Percentiles rank a stretch among this genome's conserved stretches.
Evolutionary conservation across 2,113 vertebrate species (phyloP).

Genomic region (Corythoichthys intestinalis): DNA sequence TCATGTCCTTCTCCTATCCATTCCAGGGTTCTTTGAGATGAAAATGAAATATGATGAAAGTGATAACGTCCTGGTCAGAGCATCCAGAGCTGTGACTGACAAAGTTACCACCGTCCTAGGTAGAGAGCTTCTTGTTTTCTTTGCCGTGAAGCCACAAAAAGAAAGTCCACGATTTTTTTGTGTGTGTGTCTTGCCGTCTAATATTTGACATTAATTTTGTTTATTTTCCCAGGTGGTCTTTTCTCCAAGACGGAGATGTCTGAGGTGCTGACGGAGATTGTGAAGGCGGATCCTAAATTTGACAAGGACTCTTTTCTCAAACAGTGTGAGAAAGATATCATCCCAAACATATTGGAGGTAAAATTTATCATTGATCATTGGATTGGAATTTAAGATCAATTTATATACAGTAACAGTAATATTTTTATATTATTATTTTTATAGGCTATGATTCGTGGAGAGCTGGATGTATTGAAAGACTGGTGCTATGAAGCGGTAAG

Average conservation of each 20-base stretch:
- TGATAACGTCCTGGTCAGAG: slow-evolving; percentile 85
- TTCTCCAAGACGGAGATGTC: slow-evolving; percentile 94
- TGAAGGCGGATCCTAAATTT: slow-evolving; percentile 81
- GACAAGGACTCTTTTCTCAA: slow-evolving; percentile 85
- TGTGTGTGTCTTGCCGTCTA: not conserved
- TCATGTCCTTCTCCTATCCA: not conserved
- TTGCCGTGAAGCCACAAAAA: not conserved
- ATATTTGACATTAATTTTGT: slow-evolving; percentile 1
- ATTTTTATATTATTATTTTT: slow-evolving; percentile 7
- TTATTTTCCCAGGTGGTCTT: slow-evolving; percentile 78
- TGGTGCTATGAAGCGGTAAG: slow-evolving; percentile 98
- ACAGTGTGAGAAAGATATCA: slow-evolving; percentile 86
- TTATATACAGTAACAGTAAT: too few species aligned
- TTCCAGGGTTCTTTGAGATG: slow-evolving; percentile 92
- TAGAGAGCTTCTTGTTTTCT: slow-evolving; percentile 42
- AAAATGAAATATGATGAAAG: slow-evolving; percentile 98
- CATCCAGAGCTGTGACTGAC: slow-evolving; percentile 86
- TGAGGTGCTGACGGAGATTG: slow-evolving; percentile 86
- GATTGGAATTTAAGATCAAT: too few species aligned
- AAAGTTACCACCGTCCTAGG: slow-evolving; percentile 85
- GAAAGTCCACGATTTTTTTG: not conserved
- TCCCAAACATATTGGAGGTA: slow-evolving; percentile 89
- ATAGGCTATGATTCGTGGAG: slow-evolving; percentile 90
- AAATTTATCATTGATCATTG: not conserved
- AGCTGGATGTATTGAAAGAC: slow-evolving; percentile 92